Base-by-base conservation (phyloP, 1,140 invertebrate species). In the Liolophura sinensis region DNA sequence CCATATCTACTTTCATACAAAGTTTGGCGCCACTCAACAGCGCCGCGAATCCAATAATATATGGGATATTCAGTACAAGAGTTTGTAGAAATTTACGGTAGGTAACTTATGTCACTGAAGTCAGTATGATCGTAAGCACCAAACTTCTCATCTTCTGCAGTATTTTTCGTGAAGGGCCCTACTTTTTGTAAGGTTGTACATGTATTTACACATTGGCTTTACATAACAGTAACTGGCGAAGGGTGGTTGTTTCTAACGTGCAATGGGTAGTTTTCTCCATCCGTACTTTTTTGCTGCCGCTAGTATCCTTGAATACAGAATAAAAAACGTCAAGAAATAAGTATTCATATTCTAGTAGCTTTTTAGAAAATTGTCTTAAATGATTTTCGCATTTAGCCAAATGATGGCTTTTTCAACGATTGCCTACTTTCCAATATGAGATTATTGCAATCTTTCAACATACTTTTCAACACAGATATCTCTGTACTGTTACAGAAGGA, bases 21-120 rank as follows among this genome's bases (percentile, higher is more conserved):
- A 96, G 93, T 80, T 84, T 97, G 57, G 93, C 94, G 14, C 94
- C 94, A 0, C 86, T 98, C 14, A 97, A 97, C 86, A 95, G 93
- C 0, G 95, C 94, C 0, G 94, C 94, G 16, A 98, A 97, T 86
- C 96, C 95, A 0, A 87, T 97, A 20, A 97, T 97, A 71, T 97
- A 96, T 85, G 97, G 94, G 78, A 88, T 97, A 62, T 98, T 98
- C 84, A 80, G 75, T 24, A 95, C 93, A 16, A 90, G 93, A 73
- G 90, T 95, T 64, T 96, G 94, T 84, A 85, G 91, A 71, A 92
- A 92, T 71, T 85, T 96, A 67, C 91, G 92, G 94, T 95, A 86
- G 75, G 65, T 12, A 58, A 5, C 47, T 11, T 16, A 27, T 16
- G 55, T 65, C 40, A 15, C 12, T 1, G 4, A 18, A 25, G 18